Percentiles rank a stretch among this genome's conserved stretches.
phyloP scores from a whole-genome alignment of 2,797 vertebrate species.

The Cyprinodon diabolis region DNA sequence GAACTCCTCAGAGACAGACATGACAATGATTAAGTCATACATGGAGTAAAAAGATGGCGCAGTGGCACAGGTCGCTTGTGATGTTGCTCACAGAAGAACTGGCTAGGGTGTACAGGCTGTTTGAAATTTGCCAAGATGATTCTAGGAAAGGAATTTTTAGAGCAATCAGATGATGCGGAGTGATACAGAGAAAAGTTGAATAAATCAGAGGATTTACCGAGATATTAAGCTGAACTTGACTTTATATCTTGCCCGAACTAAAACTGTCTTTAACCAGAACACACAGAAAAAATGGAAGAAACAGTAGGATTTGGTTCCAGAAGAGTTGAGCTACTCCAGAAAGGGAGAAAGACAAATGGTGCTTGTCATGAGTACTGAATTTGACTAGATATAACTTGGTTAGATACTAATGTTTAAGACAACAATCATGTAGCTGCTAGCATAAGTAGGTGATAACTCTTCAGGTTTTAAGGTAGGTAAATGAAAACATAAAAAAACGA shows the following conservation, averaged over 20 bases:
- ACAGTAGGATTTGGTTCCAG: neutral
- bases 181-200: neutral
- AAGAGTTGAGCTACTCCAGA: neutral
- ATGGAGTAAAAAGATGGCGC: neutral
- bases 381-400: neutral
- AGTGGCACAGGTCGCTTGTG: neutral
- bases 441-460: neutral
- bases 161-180: neutral
- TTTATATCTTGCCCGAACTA: neutral
- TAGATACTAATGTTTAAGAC: neutral
- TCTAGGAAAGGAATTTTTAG: neutral
- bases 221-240: neutral
- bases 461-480: neutral
- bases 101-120: neutral
- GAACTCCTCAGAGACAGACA: slow-evolving; percentile 7
- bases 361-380: neutral
- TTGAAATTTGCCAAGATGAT: slow-evolving; percentile 7
- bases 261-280: neutral
- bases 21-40: slow-evolving; percentile 14
- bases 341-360: neutral
- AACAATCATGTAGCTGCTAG: neutral
- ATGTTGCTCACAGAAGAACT: slow-evolving; percentile 1
- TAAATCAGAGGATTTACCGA: neutral
- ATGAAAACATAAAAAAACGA: neutral
- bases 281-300: neutral